A percentile compares a stretch with the other conserved stretches of the same genome.
phyloP scores from a whole-genome alignment of 1,140 invertebrate genomes.

The Heliconius congener region DNA sequence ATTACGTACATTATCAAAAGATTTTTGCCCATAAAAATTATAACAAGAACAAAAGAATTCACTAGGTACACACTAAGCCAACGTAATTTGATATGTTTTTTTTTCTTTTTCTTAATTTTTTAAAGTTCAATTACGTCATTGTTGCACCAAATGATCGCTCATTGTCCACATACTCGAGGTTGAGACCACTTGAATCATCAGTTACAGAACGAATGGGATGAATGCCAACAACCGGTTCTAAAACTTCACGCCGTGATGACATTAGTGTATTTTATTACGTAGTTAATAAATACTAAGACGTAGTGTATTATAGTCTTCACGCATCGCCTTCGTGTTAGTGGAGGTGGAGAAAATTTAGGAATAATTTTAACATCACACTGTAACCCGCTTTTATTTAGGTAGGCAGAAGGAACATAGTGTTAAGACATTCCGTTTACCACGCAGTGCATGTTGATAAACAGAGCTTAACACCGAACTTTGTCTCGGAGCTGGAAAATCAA shows the following conservation, averaged over 20 bases:
- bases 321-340: neutral
- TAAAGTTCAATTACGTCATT: no score
- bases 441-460: neutral
- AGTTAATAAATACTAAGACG: neutral
- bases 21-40: no score
- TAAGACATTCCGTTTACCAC: neutral
- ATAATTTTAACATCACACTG: neutral
- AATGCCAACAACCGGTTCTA: constrained; percentile 15
- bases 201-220: neutral
- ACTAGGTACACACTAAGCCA: no score
- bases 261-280: neutral
- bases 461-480: neutral
- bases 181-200: no score
- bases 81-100: no score
- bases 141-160: no score
- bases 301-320: neutral
- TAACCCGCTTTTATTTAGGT: neutral
- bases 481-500: neutral
- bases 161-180: neutral
- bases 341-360: neutral
- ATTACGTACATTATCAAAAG: no score
- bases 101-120: no score
- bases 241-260: constrained; percentile 8
- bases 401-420: neutral
- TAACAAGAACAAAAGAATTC: no score